phyloP scores from a whole-genome alignment of 2,797 vertebrate genomes.

The Valencia hispanica region DNA sequence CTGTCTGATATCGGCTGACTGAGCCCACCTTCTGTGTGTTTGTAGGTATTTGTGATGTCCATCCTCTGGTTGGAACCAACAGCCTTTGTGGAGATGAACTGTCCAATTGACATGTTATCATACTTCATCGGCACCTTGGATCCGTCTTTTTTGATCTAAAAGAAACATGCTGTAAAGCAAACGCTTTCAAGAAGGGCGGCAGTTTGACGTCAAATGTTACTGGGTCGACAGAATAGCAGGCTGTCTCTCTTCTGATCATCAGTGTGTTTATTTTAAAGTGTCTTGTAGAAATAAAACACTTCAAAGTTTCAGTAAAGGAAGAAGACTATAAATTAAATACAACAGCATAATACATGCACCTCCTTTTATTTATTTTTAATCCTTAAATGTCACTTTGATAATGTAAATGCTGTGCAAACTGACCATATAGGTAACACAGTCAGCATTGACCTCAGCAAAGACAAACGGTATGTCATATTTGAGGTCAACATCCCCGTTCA shows the following conservation, averaged over 20 bases:
- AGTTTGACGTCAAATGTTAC: background rate
- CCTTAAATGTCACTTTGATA: background rate
- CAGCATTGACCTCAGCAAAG: constrained; percentile 86
- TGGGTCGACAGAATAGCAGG: too few species aligned
- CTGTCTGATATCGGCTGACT: background rate
- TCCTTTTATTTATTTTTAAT: background rate
- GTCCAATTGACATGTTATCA: constrained; percentile 73
- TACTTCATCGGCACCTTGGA: constrained; percentile 59
- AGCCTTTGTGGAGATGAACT: constrained; percentile 88
- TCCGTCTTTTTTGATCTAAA: constrained; percentile 65
- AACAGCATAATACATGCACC: background rate
- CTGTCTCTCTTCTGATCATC: background rate
- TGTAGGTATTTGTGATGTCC: constrained; percentile 87
- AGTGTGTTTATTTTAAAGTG: background rate
- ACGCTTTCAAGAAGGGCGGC: background rate
- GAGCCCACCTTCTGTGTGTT: constrained; percentile 84
- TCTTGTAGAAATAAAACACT: background rate
- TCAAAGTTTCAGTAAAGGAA: background rate
- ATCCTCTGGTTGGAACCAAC: constrained; percentile 77
- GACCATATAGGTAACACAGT: constrained; percentile 80
- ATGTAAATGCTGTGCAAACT: constrained; percentile 21
- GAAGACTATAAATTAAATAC: background rate
- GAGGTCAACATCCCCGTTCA: constrained; percentile 74
- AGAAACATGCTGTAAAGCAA: background rate
- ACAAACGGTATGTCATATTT: constrained; percentile 84